Percentiles rank a stretch among this genome's conserved stretches.
These are phyloP conservation scores for Ylistrum balloti DNA, from an alignment of 1,140 invertebrate species.

Conservation along the genomic window DNA sequence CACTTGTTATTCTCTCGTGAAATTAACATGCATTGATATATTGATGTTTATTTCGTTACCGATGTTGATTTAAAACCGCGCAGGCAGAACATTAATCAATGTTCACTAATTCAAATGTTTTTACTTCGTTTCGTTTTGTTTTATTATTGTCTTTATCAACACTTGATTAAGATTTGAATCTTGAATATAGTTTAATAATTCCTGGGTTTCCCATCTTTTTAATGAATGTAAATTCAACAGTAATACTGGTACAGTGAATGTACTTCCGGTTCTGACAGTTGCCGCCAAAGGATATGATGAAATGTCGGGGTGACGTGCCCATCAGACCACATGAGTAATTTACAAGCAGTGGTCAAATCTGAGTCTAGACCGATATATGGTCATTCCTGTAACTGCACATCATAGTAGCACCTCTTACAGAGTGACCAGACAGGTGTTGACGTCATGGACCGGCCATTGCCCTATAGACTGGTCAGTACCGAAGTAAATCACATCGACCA, in stretches of 20 bases:
- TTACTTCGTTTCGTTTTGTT: too few species aligned
- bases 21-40: too few species aligned
- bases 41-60: too few species aligned
- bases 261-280: background rate
- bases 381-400: background rate
- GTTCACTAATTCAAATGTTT: too few species aligned
- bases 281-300: background rate
- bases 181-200: too few species aligned
- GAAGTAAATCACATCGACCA: background rate
- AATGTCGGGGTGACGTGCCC: background rate
- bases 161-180: too few species aligned
- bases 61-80: too few species aligned
- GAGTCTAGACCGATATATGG: slow-evolving; percentile 31
- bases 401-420: background rate
- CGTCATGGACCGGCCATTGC: background rate
- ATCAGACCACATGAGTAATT: background rate
- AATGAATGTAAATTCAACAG: background rate
- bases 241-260: background rate
- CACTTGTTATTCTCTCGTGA: too few species aligned
- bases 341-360: background rate
- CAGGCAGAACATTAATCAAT: too few species aligned
- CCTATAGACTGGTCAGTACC: background rate
- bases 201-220: too few species aligned
- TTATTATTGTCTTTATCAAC: too few species aligned
- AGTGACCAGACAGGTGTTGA: background rate